Base-by-base conservation (phyloP, 2,797 vertebrate species). In the Danio jaintianensis region DNA sequence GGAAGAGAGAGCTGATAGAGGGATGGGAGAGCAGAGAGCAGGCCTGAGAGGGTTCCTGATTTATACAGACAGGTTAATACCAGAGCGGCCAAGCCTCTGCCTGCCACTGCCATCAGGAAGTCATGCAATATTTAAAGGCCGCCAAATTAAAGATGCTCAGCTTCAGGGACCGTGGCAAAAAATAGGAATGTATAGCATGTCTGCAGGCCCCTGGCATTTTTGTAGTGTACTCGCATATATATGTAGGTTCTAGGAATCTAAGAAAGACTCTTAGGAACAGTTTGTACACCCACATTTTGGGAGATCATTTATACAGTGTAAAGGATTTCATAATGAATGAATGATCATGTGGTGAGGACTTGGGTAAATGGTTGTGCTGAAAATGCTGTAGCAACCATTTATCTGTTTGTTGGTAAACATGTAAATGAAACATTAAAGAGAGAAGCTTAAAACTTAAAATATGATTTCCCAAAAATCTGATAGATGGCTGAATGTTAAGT, bases 1-100 rank as follows among this genome's bases (percentile, higher is more conserved):
- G 45, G 38, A 62, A 61, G 72, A 64, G 81, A 66, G 42, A 61
- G 52, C 55, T 78, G 66, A 75, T 64, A 63, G 48, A 74, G 52
- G 67, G 68, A 71, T 52, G 50, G 36, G 38, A 15, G 20, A 78
- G 88, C 86, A 85, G 80, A 80, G 85, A 77, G 82, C 75, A 79
- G 86, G 85, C 84, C 84, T 87, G 85, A 86, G 89, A 89, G 88
- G 87, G 87, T 61, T 86, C 85, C 87, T 93, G 93, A 96, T 95
- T 93, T 93, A 94, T 92, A 91, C 82, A 89, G 94, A 93, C 94
- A 96, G 93, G 93, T 91, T 92, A 91, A 91, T 93, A 93, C 87
- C 83, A 86, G 92, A 91, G 89, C 89, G 93, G 89, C 90, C 90
- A 90, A 47, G 88, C 88, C 89, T 90, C 84, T 88, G 91, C 93